A percentile compares a stretch with the other conserved stretches of the same genome.
These are phyloP conservation scores for Plumapathes pennacea DNA, from an alignment of 92 coral and sea anemone genomes.

Conservation along the genomic window DNA sequence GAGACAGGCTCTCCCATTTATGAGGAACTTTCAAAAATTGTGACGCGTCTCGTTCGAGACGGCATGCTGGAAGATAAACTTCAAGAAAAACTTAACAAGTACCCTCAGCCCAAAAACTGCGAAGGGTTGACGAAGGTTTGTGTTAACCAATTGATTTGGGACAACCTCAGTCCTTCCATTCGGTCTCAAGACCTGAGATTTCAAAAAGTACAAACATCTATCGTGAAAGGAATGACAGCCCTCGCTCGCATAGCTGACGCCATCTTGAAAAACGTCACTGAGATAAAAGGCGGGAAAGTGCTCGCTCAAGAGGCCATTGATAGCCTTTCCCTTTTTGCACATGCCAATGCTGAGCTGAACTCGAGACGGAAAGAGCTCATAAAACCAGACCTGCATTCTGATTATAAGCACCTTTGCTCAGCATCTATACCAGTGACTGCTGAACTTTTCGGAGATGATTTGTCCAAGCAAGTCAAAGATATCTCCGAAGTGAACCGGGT, in stretches of 20 bases:
- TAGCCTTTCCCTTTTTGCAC: slow-evolving; percentile 52
- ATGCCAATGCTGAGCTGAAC: slow-evolving; percentile 54
- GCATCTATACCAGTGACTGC: slow-evolving; percentile 26
- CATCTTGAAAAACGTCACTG: slow-evolving; percentile 11
- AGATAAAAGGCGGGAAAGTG: slow-evolving; percentile 28
- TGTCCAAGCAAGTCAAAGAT: slow-evolving; percentile 41
- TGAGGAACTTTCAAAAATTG: too few species aligned
- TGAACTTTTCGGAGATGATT: slow-evolving; percentile 47
- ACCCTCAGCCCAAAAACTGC: slow-evolving; percentile 50
- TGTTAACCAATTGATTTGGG: slow-evolving; percentile 53
- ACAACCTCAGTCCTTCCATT: slow-evolving; percentile 34
- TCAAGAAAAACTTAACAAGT: slow-evolving; percentile 53
- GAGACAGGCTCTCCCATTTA: too few species aligned
- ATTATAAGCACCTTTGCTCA: slow-evolving; percentile 29
- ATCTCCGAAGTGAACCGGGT: slow-evolving; percentile 50
- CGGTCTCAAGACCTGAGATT: slow-evolving; percentile 46
- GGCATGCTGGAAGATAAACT: too few species aligned
- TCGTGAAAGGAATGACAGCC: slow-evolving; percentile 39
- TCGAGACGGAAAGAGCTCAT: slow-evolving; percentile 39
- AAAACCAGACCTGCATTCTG: slow-evolving; percentile 50
- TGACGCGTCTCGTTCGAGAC: too few species aligned
- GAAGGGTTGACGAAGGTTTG: slow-evolving; percentile 37
- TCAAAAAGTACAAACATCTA: slow-evolving; percentile 38
- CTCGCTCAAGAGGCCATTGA: slow-evolving; percentile 37
- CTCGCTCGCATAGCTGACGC: slow-evolving; percentile 14